phyloP scores from a whole-genome alignment of 1,140 invertebrate species.

The Drosophila sp. region DNA sequence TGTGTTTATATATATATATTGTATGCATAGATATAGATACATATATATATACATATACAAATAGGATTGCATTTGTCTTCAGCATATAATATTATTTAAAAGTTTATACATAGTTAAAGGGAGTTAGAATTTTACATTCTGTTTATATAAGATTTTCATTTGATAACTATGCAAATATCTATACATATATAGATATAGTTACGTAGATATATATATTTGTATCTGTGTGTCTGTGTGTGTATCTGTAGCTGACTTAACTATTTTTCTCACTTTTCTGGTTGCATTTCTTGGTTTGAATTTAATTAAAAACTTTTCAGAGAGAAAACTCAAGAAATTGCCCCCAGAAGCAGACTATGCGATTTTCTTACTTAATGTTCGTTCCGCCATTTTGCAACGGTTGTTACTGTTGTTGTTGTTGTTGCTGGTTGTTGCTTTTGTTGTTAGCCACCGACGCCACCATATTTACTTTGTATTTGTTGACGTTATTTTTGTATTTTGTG shows the following conservation, averaged over 20 bases:
- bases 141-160: constrained; percentile 5
- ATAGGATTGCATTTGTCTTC: constrained; percentile 3
- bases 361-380: constrained; percentile 29
- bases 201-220: background rate
- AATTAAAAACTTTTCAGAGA: constrained; percentile 55
- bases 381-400: constrained; percentile 9
- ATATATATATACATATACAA: constrained; percentile 4
- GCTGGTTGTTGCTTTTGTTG: constrained; percentile 31
- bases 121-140: constrained; percentile 1
- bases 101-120: background rate
- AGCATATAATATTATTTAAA: constrained; percentile 5
- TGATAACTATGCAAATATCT: background rate
- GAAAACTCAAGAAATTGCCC: constrained; percentile 35
- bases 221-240: background rate
- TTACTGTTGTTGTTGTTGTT: constrained; percentile 21
- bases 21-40: background rate
- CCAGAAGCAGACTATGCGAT: constrained; percentile 51
- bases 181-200: background rate
- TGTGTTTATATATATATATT: too few species aligned
- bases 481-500: constrained; percentile 69
- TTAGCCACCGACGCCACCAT: constrained; percentile 37
- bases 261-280: constrained; percentile 21
- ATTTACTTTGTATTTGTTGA: constrained; percentile 71
- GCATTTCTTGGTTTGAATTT: constrained; percentile 36
- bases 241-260: constrained; percentile 11